These are phyloP conservation scores for Subanguina moxae DNA, from an alignment of 1,140 invertebrate genomes.

Conservation along the genomic window DNA sequence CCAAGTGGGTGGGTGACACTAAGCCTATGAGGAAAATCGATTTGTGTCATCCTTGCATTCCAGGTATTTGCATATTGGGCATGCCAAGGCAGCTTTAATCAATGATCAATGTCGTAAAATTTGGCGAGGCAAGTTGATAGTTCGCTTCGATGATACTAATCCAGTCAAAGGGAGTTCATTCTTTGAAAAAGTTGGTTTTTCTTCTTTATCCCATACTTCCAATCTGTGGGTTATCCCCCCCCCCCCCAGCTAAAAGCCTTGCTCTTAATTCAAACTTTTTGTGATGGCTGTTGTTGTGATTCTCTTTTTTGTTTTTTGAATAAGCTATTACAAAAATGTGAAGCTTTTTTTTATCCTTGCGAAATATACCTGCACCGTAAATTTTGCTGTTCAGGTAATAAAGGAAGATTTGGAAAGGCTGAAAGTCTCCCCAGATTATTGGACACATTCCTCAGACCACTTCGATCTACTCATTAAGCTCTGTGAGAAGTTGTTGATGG, in stretches of 20 bases:
- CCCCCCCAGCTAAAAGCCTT: no score
- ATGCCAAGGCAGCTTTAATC: slow-evolving; percentile 94
- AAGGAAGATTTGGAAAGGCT: slow-evolving; percentile 86
- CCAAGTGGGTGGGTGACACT: slow-evolving; percentile 73
- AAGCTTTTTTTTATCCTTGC: no score
- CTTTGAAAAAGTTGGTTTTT: slow-evolving; percentile 74
- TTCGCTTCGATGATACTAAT: slow-evolving; percentile 99
- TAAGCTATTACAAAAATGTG: no score
- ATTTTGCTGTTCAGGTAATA: slow-evolving; percentile 70
- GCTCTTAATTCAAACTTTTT: no score
- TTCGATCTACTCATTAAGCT: slow-evolving; percentile 69
- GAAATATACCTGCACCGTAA: no score
- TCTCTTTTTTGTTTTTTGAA: no score
- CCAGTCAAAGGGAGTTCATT: slow-evolving; percentile 95
- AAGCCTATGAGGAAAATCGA: background rate
- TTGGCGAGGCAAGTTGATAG: slow-evolving; percentile 89
- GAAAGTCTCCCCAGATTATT: slow-evolving; percentile 83
- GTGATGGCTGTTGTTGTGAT: no score
- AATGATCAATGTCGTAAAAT: slow-evolving; percentile 93
- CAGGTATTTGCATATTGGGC: slow-evolving; percentile 92
- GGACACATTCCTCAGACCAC: slow-evolving; percentile 92
- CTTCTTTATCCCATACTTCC: no score
- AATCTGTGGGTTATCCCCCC: no score
- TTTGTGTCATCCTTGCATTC: slow-evolving; percentile 19
- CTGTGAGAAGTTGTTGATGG: slow-evolving; percentile 64